Evolutionary conservation across 2,113 vertebrate genomes (phyloP), one percentile per base, ranked within the genome.

Genomic region (Tetrax tetrax): DNA sequence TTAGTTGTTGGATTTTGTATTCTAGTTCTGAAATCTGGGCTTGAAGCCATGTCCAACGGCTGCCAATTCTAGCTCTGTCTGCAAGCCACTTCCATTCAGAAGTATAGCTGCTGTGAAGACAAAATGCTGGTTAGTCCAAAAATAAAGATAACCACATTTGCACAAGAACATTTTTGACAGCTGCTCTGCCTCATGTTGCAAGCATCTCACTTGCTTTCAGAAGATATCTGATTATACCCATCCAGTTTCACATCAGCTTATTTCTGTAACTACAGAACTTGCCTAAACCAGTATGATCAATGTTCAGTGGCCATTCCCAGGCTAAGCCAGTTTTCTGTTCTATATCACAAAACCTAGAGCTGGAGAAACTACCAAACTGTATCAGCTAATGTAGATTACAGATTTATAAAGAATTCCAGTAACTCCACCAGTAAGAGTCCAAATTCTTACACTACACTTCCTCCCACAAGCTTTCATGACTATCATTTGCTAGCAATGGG

Each of bases 21-120:
- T 99, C 99, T 92, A 99, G 97, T 72, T 99, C 99, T 63, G 98
- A 98, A 97, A 99, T 97, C 95, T 99, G 98, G 95, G 98, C 97
- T 97, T 99, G 98, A 97, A 99, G 98, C 99, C 99, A 99, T 4
- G 98, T 98, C 99, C 99, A 99, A 81, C 98, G 98, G 97, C 99
- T 99, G 96, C 98, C 98, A 98, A 99, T 97, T 98, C 98, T 98
- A 51, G 99, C 99, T 98, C 99, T 98, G 92, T 98, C 98, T 95
- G 97, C 93, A 94, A 99, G 98, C 99, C 99, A 99, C 94, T 97
- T 98, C 98, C 96, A 98, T 97, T 99, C 99, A 97, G 98, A 98
- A 93, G 97, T 97, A 93, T 92, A 97, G 68, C 98, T 98, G 96
- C 98, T 98, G 98, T 96, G 94, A 97, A 98, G 93, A 98, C 66